These are phyloP conservation scores for Agriopis marginaria DNA, from an alignment of 2,888 invertebrate species.

Conservation along the genomic window DNA sequence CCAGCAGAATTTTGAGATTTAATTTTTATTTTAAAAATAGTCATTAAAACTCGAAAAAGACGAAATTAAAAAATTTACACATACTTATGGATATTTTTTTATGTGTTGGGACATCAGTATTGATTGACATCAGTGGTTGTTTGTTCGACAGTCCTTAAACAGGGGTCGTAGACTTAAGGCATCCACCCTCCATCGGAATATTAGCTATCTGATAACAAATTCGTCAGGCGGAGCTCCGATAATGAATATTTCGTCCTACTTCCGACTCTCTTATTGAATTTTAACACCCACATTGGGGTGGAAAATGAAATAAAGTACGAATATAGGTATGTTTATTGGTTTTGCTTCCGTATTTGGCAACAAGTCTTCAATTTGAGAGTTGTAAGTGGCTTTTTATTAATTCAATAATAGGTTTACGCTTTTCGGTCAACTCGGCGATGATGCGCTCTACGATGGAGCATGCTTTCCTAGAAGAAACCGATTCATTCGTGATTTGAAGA, in stretches of 20 bases:
- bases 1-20: no score
- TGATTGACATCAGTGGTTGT: neutral
- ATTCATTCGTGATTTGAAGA: no score
- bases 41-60: no score
- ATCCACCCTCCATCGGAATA: constrained; percentile 64
- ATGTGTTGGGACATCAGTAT: neutral
- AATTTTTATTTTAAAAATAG: no score
- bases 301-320: constrained; percentile 43
- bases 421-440: no score
- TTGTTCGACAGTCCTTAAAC: neutral
- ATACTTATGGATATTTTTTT: neutral
- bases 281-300: constrained; percentile 51
- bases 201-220: constrained; percentile 74
- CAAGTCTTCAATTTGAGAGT: constrained; percentile 3
- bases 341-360: constrained; percentile 26
- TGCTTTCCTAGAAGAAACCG: no score
- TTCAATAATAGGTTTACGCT: no score
- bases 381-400: neutral
- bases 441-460: no score
- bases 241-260: constrained; percentile 62
- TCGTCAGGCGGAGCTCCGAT: constrained; percentile 66
- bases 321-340: constrained; percentile 43
- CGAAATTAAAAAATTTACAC: no score
- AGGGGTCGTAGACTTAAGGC: constrained; percentile 24
- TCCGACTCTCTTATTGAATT: constrained; percentile 56